These are phyloP conservation scores for Conger conger DNA, from an alignment of 2,113 vertebrate species.

Conservation along the genomic window DNA sequence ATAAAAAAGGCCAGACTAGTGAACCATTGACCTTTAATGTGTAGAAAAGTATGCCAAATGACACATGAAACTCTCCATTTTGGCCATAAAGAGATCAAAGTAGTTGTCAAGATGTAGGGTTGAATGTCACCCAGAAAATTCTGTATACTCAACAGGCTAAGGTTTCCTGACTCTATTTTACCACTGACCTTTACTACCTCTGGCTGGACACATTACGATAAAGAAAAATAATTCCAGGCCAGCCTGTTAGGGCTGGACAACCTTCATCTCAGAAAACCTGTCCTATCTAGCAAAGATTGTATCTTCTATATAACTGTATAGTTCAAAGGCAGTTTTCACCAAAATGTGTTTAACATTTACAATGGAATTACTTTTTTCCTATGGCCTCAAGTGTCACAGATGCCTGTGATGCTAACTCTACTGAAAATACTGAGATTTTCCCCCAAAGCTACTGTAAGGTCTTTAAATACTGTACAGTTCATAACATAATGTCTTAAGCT, in stretches of 20 bases:
- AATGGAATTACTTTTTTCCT: not conserved
- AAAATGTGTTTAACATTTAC: not conserved
- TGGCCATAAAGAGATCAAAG: constrained; percentile 45
- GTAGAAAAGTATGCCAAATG: not conserved
- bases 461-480: not conserved
- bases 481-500: not conserved
- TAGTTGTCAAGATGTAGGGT: constrained; percentile 23
- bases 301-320: not conserved
- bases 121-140: constrained; percentile 25
- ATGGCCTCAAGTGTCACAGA: not conserved
- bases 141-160: constrained; percentile 6
- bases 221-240: too few relatives aligned
- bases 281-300: not conserved
- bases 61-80: constrained; percentile 25
- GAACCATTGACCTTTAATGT: not conserved
- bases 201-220: not conserved
- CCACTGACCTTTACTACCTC: constrained; percentile 34
- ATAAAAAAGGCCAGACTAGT: not conserved
- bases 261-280: not conserved
- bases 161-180: constrained; percentile 23
- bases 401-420: not conserved
- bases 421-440: not conserved
- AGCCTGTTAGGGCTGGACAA: not conserved
- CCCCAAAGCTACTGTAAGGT: not conserved
- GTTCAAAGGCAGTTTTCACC: not conserved